A percentile compares a stretch with the other conserved stretches of the same genome.
phyloP scores from a whole-genome alignment of 2,113 vertebrate genomes.

The Campylorhamphus procurvoides region DNA sequence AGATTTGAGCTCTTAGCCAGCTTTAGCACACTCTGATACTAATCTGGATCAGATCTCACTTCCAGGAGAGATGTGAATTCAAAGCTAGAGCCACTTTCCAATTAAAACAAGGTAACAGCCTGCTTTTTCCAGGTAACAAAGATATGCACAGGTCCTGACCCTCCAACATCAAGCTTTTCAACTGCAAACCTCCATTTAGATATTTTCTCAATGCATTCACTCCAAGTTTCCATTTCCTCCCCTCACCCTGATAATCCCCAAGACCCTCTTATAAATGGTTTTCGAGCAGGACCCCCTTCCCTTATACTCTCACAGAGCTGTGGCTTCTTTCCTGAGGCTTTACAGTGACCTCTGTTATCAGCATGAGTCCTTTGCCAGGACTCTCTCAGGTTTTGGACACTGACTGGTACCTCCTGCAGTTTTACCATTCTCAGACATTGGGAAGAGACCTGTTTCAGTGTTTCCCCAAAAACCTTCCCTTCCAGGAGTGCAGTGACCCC shows the following conservation, averaged over 20 bases:
- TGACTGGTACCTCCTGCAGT: background rate
- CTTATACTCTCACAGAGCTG: background rate
- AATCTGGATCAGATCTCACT: conserved; percentile 45
- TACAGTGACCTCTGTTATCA: too few species aligned
- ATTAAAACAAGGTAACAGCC: conserved; percentile 12
- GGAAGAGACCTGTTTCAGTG: background rate
- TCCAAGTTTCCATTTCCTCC: background rate
- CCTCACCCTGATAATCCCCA: too few species aligned
- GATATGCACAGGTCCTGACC: background rate
- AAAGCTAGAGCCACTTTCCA: background rate
- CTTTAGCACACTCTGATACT: conserved; percentile 24
- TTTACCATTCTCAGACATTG: background rate
- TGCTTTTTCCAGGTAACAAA: background rate
- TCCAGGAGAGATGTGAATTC: conserved; percentile 19
- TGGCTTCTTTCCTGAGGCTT: background rate
- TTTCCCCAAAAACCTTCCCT: background rate
- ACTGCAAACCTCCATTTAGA: background rate
- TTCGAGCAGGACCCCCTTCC: background rate
- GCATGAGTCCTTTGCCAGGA: background rate
- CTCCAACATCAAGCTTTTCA: background rate
- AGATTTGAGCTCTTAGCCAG: conserved; percentile 66
- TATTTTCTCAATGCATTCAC: background rate
- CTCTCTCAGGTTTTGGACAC: background rate
- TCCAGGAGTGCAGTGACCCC: background rate
- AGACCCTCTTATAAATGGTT: background rate